Evolutionary conservation across 2,888 invertebrate genomes (phyloP).

Genomic region (Agrotis exclamationis): DNA sequence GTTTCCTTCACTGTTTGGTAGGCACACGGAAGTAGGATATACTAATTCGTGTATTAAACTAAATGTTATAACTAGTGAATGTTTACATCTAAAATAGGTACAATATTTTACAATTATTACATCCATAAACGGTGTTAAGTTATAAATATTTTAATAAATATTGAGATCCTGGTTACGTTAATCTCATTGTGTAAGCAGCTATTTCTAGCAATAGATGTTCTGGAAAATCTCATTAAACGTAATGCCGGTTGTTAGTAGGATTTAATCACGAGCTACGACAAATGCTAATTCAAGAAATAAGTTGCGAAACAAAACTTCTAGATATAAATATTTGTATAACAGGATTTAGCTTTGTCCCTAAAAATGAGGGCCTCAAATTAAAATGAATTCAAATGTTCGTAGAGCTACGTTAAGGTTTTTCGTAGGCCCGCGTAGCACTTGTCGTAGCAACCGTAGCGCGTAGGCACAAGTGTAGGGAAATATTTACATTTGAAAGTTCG

Average conservation of each 20-base stretch:
- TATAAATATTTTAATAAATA: slow-evolving; percentile 85
- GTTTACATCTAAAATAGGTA: slow-evolving; percentile 74
- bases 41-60: slow-evolving; percentile 76
- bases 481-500: slow-evolving; percentile 19
- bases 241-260: slow-evolving; percentile 11
- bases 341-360: not conserved
- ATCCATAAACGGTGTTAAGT: slow-evolving; percentile 72
- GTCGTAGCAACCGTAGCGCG: slow-evolving; percentile 48
- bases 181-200: slow-evolving; percentile 83
- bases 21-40: slow-evolving; percentile 84
- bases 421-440: slow-evolving; percentile 51
- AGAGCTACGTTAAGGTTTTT: not conserved
- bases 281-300: slow-evolving; percentile 6
- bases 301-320: not conserved
- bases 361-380: not conserved
- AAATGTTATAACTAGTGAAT: slow-evolving; percentile 72
- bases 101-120: slow-evolving; percentile 80
- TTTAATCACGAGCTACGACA: slow-evolving; percentile 8
- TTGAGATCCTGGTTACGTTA: slow-evolving; percentile 89
- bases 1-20: slow-evolving; percentile 77
- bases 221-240: slow-evolving; percentile 31
- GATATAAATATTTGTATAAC: slow-evolving; percentile 12
- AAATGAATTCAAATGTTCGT: not conserved
- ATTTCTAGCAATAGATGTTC: slow-evolving; percentile 58
- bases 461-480: slow-evolving; percentile 20